These are phyloP conservation scores for Festucalex cinctus DNA, from an alignment of 2,113 vertebrate genomes.

Conservation along the genomic window DNA sequence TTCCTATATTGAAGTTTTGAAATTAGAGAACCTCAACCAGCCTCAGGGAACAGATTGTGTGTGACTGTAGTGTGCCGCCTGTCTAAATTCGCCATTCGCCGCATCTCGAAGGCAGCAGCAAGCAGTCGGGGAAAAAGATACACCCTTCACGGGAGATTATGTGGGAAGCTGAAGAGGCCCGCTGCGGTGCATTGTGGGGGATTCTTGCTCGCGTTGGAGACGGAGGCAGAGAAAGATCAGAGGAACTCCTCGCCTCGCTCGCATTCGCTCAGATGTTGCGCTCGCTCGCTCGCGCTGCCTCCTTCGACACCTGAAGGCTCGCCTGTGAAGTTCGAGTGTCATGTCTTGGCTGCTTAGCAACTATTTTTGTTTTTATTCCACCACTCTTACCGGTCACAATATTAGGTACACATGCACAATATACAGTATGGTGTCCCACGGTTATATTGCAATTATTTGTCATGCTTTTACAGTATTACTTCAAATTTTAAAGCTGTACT, in stretches of 20 bases:
- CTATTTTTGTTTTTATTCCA: too few species aligned
- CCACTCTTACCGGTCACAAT: neutral
- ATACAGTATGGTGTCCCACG: too few species aligned
- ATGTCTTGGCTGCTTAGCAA: conserved; percentile 5
- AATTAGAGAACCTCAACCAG: neutral
- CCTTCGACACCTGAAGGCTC: conserved; percentile 15
- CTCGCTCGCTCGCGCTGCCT: conserved; percentile 19
- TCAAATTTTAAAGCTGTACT: too few species aligned
- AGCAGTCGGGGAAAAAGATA: conserved; percentile 42
- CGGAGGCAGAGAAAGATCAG: conserved; percentile 6
- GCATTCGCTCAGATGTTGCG: conserved; percentile 11
- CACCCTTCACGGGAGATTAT: conserved; percentile 51
- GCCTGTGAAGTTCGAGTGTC: conserved; percentile 33
- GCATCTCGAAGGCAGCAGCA: conserved; percentile 46
- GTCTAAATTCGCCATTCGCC: neutral
- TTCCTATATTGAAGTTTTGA: neutral
- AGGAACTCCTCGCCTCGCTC: conserved; percentile 8
- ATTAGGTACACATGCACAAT: neutral
- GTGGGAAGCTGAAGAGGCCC: conserved; percentile 18
- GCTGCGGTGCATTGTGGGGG: conserved; percentile 22
- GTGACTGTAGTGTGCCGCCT: neutral
- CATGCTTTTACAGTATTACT: too few species aligned
- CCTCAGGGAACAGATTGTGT: neutral
- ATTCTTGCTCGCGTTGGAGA: neutral
- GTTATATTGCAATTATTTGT: too few species aligned